A percentile compares a stretch with the other conserved stretches of the same genome.
Conservation (phyloP, 2,888 invertebrate genomes). For the Tiliacea aurago region DNA sequence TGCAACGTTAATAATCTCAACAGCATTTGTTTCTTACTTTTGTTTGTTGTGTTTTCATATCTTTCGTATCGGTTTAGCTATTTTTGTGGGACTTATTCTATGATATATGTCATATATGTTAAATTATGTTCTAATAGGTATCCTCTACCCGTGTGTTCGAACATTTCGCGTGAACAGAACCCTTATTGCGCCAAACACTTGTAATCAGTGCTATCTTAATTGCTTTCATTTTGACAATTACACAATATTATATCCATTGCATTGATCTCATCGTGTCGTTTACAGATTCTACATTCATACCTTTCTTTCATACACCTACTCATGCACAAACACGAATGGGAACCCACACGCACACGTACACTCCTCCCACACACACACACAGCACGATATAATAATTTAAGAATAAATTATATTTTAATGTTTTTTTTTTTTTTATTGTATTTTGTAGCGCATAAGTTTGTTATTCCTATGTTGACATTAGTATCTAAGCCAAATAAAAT, state of each 20-base stretch:
- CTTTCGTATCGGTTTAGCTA: not conserved
- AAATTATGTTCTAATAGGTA: not conserved
- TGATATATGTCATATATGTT: too few relatives aligned
- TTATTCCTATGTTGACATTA: too few relatives aligned
- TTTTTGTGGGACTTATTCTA: not conserved
- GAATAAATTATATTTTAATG: too few relatives aligned
- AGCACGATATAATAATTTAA: too few relatives aligned
- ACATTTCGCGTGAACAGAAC: not conserved
- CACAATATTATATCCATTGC: not conserved
- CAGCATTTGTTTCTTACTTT: not conserved
- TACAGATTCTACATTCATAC: not conserved
- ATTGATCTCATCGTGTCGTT: not conserved
- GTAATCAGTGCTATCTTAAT: not conserved
- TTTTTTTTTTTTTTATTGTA: too few relatives aligned
- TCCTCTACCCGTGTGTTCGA: not conserved
- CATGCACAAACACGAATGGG: too few relatives aligned
- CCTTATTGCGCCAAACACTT: conserved; percentile 1
- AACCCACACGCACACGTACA: too few relatives aligned
- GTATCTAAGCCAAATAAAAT: too few relatives aligned
- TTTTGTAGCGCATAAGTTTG: too few relatives aligned
- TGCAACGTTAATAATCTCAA: not conserved
- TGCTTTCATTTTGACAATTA: conserved; percentile 4
- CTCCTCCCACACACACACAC: too few relatives aligned
- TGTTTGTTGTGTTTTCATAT: too few relatives aligned
- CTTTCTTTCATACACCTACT: too few relatives aligned